These are phyloP conservation scores for Diphyllodes magnificus DNA, from an alignment of 2,113 vertebrate species.

Conservation along the genomic window DNA sequence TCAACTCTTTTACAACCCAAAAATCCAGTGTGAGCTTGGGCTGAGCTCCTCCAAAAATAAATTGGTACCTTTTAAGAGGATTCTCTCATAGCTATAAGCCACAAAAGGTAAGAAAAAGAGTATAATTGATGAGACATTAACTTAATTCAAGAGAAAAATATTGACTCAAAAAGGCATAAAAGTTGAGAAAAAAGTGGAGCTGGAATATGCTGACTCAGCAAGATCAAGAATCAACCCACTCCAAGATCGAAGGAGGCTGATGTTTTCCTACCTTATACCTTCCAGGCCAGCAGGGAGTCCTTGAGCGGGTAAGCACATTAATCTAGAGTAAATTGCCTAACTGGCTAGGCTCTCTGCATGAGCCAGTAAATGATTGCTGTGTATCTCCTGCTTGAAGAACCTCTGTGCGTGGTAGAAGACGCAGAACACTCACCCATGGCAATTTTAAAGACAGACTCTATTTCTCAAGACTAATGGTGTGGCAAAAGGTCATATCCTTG, in stretches of 20 bases:
- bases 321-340: not conserved
- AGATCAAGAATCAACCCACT: not conserved
- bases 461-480: not conserved
- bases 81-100: not conserved
- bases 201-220: not conserved
- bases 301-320: not conserved
- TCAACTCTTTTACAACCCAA: not conserved
- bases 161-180: not conserved
- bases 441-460: not conserved
- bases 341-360: not conserved
- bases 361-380: not conserved
- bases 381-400: not conserved
- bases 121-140: not conserved
- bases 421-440: not conserved
- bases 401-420: not conserved
- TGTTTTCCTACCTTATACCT: not conserved
- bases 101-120: not conserved
- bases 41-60: not conserved
- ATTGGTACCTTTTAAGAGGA: not conserved
- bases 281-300: not conserved
- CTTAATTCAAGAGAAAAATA: not conserved
- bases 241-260: not conserved
- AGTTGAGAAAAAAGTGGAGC: not conserved
- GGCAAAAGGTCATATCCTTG: not conserved
- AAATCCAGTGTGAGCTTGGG: not conserved